Conservation (phyloP, 2,888 invertebrate genomes). For the Parapristionchus giblindavisi region DNA sequence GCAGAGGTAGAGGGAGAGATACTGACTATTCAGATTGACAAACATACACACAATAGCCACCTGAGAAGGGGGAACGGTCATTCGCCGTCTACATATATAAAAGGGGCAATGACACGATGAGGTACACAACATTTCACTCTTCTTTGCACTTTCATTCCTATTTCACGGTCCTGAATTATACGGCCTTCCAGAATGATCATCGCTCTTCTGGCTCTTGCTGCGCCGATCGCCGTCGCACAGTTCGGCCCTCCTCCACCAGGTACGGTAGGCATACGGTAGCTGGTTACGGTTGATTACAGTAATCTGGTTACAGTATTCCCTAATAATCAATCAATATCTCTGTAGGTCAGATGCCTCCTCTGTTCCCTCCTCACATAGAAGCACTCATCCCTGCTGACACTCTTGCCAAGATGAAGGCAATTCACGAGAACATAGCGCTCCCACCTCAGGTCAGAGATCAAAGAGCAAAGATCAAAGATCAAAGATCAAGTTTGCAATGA, state of each 20-base stretch:
- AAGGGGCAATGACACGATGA: neutral
- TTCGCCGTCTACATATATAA: neutral
- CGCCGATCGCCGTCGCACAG: neutral
- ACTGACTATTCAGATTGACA: no score
- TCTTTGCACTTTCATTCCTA: neutral
- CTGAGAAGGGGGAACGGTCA: slow-evolving; percentile 14
- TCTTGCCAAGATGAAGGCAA: slow-evolving; percentile 18
- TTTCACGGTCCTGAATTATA: neutral
- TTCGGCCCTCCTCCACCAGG: slow-evolving; percentile 7
- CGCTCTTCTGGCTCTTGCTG: neutral
- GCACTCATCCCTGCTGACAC: slow-evolving; percentile 29
- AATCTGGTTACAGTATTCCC: no score
- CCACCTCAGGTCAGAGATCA: slow-evolving; percentile 34
- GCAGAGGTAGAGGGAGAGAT: no score
- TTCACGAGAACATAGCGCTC: slow-evolving; percentile 15
- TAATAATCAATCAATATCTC: no score
- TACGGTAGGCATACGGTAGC: no score
- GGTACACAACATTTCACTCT: neutral
- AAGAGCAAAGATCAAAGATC: neutral
- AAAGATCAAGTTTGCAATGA: neutral
- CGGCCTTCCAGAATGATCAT: neutral
- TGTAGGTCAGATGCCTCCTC: slow-evolving; percentile 25
- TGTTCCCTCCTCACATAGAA: slow-evolving; percentile 36
- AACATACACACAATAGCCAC: neutral
- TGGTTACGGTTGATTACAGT: no score